These are phyloP conservation scores for Sceloporus tristichus DNA, from an alignment of 2,113 vertebrate species.

Conservation along the genomic window DNA sequence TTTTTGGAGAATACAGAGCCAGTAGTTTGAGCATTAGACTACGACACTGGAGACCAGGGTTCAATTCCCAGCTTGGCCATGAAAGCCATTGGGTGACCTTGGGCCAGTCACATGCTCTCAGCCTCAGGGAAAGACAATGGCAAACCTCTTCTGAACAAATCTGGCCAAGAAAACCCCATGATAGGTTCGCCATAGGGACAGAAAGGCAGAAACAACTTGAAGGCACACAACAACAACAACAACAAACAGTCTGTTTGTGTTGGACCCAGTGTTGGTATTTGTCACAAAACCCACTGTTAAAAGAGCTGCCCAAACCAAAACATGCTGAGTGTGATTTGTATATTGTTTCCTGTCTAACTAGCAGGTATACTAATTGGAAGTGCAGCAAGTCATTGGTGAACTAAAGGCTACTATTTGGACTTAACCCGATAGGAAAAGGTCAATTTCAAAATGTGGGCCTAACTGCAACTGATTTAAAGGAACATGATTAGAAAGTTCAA, in stretches of 20 bases:
- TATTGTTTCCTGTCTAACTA: neutral
- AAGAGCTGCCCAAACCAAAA: neutral
- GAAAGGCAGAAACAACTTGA: too few relatives aligned
- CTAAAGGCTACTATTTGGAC: neutral
- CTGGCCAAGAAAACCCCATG: too few relatives aligned
- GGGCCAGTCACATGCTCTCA: too few relatives aligned
- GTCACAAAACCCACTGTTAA: neutral
- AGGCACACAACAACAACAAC: too few relatives aligned
- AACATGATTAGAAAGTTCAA: neutral
- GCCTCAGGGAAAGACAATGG: too few relatives aligned
- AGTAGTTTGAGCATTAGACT: too few relatives aligned
- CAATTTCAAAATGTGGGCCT: too few relatives aligned
- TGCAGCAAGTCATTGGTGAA: neutral
- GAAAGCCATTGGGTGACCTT: too few relatives aligned
- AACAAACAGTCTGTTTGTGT: neutral
- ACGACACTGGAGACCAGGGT: too few relatives aligned
- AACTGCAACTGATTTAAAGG: slow-evolving; percentile 21
- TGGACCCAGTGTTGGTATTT: neutral
- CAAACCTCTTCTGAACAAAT: too few relatives aligned
- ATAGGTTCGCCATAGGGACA: too few relatives aligned
- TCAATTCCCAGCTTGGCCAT: too few relatives aligned
- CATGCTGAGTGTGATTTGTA: neutral
- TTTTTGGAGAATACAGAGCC: neutral
- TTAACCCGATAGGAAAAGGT: slow-evolving; percentile 24
- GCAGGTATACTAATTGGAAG: neutral